These are phyloP conservation scores for Eunapius fragilis DNA, from an alignment of 37 sponge, comb jelly and placozoan species.

Conservation along the genomic window DNA sequence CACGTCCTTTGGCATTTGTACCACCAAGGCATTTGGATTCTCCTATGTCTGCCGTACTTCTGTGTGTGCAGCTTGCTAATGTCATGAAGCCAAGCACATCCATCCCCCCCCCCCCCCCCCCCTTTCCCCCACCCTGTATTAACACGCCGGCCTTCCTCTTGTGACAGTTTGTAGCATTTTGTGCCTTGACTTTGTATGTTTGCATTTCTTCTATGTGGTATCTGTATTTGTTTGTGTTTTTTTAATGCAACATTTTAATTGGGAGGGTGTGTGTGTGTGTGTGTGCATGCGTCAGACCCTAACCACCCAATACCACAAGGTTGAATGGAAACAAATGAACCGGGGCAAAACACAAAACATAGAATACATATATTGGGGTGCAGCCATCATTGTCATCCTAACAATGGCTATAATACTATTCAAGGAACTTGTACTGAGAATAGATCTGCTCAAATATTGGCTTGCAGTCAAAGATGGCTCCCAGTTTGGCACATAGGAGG, in stretches of 20 bases:
- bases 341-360: neutral
- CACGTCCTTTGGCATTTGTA: neutral
- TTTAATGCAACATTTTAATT: neutral
- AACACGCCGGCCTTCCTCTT: neutral
- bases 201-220: neutral
- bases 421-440: constrained; percentile 30
- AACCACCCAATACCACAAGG: too few relatives aligned
- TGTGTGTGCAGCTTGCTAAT: neutral
- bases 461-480: constrained; percentile 70
- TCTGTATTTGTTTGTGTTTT: neutral
- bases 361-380: neutral
- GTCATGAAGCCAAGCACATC: neutral
- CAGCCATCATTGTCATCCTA: too few relatives aligned
- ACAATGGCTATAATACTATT: too few relatives aligned
- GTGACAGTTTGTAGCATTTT: neutral
- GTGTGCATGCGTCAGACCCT: neutral
- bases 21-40: neutral
- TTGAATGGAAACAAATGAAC: too few relatives aligned
- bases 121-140: neutral
- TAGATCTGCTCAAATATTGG: constrained; percentile 69
- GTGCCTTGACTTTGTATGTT: neutral
- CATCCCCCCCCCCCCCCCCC: constrained; percentile 7
- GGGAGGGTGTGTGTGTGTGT: neutral
- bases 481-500: constrained; percentile 82
- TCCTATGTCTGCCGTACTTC: neutral